Evolutionary conservation across 2,888 invertebrate genomes (phyloP).

Genomic region (Caenorhabditis sinica): DNA sequence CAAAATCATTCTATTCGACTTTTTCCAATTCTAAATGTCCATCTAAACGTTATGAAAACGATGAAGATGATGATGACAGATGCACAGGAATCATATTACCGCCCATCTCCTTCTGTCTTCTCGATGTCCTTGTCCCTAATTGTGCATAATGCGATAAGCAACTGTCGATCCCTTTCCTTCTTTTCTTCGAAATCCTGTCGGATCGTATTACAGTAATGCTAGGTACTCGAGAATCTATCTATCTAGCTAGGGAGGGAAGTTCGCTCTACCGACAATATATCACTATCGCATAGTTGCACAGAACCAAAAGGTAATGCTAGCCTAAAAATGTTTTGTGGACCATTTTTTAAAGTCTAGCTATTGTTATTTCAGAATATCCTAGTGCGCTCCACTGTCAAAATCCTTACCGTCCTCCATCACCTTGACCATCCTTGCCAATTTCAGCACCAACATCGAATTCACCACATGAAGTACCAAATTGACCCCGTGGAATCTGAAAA

Average conservation of each 20-base stretch:
- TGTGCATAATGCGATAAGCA: conserved; percentile 53
- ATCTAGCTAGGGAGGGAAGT: background rate
- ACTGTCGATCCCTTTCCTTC: conserved; percentile 7
- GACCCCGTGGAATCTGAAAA: conserved; percentile 90
- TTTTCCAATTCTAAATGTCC: background rate
- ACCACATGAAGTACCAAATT: conserved; percentile 92
- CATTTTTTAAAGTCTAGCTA: no score
- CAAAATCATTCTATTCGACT: background rate
- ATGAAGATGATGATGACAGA: conserved; percentile 21
- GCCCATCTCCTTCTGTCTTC: background rate
- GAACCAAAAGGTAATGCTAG: no score
- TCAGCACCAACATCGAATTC: conserved; percentile 91
- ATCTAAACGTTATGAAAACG: conserved; percentile 23
- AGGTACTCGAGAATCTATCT: background rate
- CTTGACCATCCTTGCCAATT: conserved; percentile 87
- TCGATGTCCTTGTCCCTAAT: conserved; percentile 38
- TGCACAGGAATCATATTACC: conserved; percentile 47
- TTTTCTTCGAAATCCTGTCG: background rate
- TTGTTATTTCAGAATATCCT: no score
- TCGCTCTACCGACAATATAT: background rate
- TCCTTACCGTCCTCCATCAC: conserved; percentile 34
- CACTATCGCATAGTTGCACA: conserved; percentile 5
- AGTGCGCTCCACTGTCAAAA: background rate
- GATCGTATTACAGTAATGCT: background rate
- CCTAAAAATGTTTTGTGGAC: no score